A percentile compares a stretch with the other conserved stretches of the same genome.
Conservation (phyloP, 2,888 invertebrate species). For the Himalopsyche kuldschensis region DNA sequence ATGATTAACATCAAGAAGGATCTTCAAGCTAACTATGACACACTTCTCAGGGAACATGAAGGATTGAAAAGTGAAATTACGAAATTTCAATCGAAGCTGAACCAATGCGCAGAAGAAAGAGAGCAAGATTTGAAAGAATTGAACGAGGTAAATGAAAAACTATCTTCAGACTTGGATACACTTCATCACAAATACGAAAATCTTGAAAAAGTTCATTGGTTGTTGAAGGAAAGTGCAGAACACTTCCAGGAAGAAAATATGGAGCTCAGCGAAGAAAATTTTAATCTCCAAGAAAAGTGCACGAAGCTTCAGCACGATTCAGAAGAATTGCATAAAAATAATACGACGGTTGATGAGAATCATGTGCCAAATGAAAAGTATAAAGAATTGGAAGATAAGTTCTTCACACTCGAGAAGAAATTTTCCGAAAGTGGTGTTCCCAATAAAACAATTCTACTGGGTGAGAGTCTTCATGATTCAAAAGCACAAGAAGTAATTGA, state of each 20-base stretch:
- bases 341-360: conserved; percentile 43
- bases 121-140: conserved; percentile 46
- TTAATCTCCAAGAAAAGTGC: conserved; percentile 55
- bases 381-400: conserved; percentile 33
- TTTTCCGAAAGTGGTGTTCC: conserved; percentile 14
- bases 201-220: conserved; percentile 52
- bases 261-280: conserved; percentile 57
- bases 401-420: conserved; percentile 27
- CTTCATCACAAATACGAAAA: conserved; percentile 56
- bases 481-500: conserved; percentile 48
- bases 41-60: conserved; percentile 54
- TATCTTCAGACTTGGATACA: conserved; percentile 52
- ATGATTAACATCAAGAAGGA: conserved; percentile 59
- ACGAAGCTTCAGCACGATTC: conserved; percentile 55
- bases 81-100: conserved; percentile 16
- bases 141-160: conserved; percentile 53
- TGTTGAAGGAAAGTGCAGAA: conserved; percentile 55
- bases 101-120: conserved; percentile 8
- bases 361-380: conserved; percentile 29
- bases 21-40: conserved; percentile 57
- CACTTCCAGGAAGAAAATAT: conserved; percentile 60
- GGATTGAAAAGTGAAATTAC: conserved; percentile 22
- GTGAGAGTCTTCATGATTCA: conserved; percentile 18
- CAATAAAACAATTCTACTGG: not conserved
- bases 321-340: conserved; percentile 48